Conservation (phyloP, 2,113 vertebrate genomes). For the Centropristis striata region DNA sequence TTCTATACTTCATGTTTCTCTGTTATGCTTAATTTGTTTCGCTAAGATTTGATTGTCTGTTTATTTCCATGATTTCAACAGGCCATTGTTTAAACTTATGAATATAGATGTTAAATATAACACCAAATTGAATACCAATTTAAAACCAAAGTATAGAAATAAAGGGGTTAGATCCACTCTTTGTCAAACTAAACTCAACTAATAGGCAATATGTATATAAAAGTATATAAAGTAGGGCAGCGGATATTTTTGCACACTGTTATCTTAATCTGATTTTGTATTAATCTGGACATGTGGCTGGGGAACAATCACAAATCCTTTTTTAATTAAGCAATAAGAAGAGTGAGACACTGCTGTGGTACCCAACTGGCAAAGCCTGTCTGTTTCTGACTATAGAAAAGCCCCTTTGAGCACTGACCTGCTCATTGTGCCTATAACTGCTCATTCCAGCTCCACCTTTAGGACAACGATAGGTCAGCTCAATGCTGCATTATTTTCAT, state of each 20-base stretch:
- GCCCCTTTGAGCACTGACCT: not conserved
- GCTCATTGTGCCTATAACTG: not conserved
- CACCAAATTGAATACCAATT: not conserved
- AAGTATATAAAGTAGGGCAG: not conserved
- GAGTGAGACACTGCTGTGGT: constrained; percentile 36
- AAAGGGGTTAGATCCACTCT: not conserved
- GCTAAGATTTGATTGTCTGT: constrained; percentile 11
- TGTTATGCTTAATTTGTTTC: constrained; percentile 5
- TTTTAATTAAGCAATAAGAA: constrained; percentile 64
- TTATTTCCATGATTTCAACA: not conserved
- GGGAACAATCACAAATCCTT: constrained; percentile 49
- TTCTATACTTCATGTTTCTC: constrained; percentile 11
- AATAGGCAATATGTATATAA: not conserved
- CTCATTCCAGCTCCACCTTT: not conserved
- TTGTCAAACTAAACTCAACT: not conserved
- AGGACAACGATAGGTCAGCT: no score
- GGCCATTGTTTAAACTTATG: not conserved
- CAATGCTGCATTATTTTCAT: no score
- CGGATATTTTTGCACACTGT: not conserved
- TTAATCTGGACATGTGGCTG: constrained; percentile 48
- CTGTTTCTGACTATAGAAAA: not conserved
- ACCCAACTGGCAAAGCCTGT: constrained; percentile 3
- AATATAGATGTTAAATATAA: not conserved
- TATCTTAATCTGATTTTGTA: constrained; percentile 13
- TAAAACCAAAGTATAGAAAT: not conserved